Percentiles rank a stretch among this genome's conserved stretches.
These are phyloP conservation scores for Crocallis elinguaria DNA, from an alignment of 2,888 invertebrate genomes.

Conservation along the genomic window DNA sequence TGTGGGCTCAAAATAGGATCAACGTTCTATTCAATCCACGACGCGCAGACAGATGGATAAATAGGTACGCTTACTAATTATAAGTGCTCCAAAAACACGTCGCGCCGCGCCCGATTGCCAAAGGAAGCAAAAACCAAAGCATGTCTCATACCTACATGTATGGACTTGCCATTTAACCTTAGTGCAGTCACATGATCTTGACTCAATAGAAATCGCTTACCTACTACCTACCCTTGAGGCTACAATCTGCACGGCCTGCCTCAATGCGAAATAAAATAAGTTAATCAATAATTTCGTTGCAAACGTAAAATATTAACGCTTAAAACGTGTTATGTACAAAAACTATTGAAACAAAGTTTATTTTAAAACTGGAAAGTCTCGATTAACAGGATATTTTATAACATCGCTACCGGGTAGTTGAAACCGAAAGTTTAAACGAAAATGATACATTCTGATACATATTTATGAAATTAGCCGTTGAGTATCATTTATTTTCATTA, in stretches of 20 bases:
- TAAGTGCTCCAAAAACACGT: too few relatives aligned
- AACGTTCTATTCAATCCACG: too few relatives aligned
- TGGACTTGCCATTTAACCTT: conserved; percentile 30
- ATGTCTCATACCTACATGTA: conserved; percentile 21
- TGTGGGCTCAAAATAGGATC: too few relatives aligned
- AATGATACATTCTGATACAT: background rate
- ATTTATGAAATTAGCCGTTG: background rate
- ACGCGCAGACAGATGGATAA: too few relatives aligned
- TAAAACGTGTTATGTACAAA: too few relatives aligned
- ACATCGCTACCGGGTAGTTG: conserved; percentile 4
- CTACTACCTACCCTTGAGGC: conserved; percentile 53
- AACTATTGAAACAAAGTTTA: background rate
- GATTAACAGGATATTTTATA: conserved; percentile 3
- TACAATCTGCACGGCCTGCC: conserved; percentile 31
- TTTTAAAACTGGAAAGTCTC: conserved; percentile 6
- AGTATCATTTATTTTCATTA: background rate
- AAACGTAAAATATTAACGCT: background rate
- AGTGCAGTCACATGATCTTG: conserved; percentile 41
- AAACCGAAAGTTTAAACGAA: conserved; percentile 15
- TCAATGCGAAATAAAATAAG: conserved; percentile 37
- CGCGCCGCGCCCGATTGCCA: too few relatives aligned
- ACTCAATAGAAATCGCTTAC: conserved; percentile 51
- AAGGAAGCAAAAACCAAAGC: conserved; percentile 12
- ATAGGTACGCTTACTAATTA: too few relatives aligned
- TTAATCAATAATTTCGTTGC: too few relatives aligned